Conservation (phyloP, 2,113 vertebrate species). For the Gallinago undulata region DNA sequence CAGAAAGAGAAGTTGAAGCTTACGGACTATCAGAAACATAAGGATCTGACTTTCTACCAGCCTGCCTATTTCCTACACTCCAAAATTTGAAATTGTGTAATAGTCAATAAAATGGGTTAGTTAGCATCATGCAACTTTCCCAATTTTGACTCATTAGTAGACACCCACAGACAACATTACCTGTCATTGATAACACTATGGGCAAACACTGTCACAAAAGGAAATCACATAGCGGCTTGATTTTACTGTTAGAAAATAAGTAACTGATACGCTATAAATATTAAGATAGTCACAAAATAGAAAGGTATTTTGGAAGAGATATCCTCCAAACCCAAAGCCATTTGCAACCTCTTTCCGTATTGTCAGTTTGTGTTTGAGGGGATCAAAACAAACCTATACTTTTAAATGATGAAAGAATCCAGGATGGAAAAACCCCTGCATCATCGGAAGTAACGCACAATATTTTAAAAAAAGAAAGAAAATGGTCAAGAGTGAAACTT, state of each 20-base stretch:
- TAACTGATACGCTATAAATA: background rate
- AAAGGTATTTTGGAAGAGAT: background rate
- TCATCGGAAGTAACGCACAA: accelerated
- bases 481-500: background rate
- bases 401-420: background rate
- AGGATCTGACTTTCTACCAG: background rate
- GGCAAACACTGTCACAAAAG: background rate
- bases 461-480: background rate
- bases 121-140: background rate
- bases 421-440: accelerated
- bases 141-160: background rate
- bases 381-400: background rate
- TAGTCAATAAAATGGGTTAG: background rate
- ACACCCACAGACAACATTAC: background rate
- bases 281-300: background rate
- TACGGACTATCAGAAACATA: background rate
- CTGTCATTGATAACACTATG: background rate
- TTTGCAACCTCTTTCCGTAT: background rate
- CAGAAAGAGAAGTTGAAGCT: background rate
- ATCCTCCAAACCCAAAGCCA: background rate
- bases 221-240: background rate
- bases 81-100: background rate
- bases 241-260: background rate
- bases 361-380: background rate
- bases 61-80: background rate